Percentiles rank a stretch among this genome's conserved stretches.
phyloP scores from a whole-genome alignment of 2,113 vertebrate genomes.

The Girardinichthys multiradiatus region DNA sequence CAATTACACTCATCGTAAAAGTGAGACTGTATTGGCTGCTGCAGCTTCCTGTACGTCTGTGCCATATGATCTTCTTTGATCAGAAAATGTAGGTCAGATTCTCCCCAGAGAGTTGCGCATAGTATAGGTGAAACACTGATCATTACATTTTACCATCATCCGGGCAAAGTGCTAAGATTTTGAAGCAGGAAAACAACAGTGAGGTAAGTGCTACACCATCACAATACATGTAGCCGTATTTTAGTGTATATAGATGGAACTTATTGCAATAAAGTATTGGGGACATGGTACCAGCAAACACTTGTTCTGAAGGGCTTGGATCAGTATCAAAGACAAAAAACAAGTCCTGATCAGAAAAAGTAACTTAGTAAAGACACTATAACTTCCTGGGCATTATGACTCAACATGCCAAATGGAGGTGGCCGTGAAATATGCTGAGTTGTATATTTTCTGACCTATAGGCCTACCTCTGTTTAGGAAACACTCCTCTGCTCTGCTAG shows the following conservation, averaged over 20 bases:
- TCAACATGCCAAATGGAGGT: conserved; percentile 39
- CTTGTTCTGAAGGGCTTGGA: not conserved
- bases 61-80: too few species aligned
- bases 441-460: conserved; percentile 48
- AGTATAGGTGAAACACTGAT: too few species aligned
- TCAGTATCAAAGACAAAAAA: not conserved
- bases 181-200: too few species aligned
- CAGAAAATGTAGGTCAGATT: too few species aligned
- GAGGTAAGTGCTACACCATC: not conserved
- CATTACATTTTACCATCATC: too few species aligned
- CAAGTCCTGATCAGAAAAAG: not conserved
- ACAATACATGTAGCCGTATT: too few species aligned
- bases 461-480: conserved; percentile 42
- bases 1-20: too few species aligned
- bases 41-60: too few species aligned
- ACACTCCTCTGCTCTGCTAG: conserved; percentile 59
- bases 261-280: not conserved
- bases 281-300: not conserved
- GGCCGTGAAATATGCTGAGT: conserved; percentile 52
- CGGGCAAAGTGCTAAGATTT: too few species aligned
- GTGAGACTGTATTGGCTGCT: too few species aligned
- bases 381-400: not conserved
- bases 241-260: not conserved
- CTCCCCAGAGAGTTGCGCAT: too few species aligned
- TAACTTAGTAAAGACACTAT: not conserved